Evolutionary conservation across 2,888 invertebrate species (phyloP).

Genomic region (Drosophila hamatofila): DNA sequence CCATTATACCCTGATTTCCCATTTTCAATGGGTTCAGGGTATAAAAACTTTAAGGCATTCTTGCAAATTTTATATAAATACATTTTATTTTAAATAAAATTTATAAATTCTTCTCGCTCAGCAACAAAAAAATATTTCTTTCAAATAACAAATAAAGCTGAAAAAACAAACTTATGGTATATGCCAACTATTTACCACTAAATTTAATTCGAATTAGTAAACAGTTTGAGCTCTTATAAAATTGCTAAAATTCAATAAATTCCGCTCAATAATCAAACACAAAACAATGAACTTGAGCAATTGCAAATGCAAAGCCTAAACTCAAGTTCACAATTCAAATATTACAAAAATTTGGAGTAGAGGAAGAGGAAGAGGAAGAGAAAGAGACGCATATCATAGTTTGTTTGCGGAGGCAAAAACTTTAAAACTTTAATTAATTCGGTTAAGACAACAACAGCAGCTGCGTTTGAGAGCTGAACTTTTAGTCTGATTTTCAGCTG

Average conservation of each 20-base stretch:
- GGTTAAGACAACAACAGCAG: constrained; percentile 10
- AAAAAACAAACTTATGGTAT: neutral
- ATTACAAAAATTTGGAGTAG: neutral
- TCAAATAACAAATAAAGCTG: neutral
- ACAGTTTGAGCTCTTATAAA: no score
- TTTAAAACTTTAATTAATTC: constrained; percentile 43
- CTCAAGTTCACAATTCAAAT: constrained; percentile 11
- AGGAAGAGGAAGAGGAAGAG: neutral
- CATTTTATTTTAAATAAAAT: no score
- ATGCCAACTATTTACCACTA: neutral
- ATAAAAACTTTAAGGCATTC: no score
- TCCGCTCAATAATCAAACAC: neutral
- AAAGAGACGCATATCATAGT: neutral
- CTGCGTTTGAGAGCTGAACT: constrained; percentile 26
- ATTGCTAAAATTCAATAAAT: neutral
- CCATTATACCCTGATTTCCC: no score
- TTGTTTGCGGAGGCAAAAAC: constrained; percentile 20
- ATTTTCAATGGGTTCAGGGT: no score
- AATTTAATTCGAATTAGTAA: no score
- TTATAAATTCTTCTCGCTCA: no score
- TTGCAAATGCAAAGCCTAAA: neutral
- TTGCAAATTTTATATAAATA: no score
- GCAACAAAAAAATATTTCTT: neutral
- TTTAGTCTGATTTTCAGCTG: constrained; percentile 40
- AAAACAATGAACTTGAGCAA: neutral